Conservation (phyloP, 2,797 vertebrate genomes). For the Gobionotothen gibberifrons region DNA sequence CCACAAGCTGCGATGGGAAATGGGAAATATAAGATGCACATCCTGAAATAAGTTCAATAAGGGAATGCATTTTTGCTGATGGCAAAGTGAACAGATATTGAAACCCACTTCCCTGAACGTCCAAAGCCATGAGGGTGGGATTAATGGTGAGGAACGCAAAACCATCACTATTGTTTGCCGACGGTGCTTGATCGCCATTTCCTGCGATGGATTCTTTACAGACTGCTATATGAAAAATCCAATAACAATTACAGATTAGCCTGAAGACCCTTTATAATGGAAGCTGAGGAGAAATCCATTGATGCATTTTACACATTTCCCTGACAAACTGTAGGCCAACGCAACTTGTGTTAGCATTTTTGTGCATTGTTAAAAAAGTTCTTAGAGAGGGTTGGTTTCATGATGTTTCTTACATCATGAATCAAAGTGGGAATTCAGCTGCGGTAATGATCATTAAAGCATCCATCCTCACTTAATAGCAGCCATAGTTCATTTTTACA, state of each 20-base stretch:
- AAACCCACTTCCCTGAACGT: constrained; percentile 26
- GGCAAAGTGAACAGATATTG: constrained; percentile 35
- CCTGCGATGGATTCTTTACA: constrained; percentile 4
- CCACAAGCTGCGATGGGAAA: constrained; percentile 1
- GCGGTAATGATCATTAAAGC: constrained; percentile 6
- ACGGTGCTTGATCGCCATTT: constrained; percentile 15
- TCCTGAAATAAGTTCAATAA: constrained; percentile 35
- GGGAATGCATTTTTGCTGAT: constrained; percentile 21
- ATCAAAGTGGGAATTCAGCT: neutral
- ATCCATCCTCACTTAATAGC: constrained; percentile 28
- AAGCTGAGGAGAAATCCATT: constrained; percentile 5
- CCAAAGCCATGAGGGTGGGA: constrained; percentile 8
- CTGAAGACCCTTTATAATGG: constrained; percentile 7
- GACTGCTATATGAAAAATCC: neutral
- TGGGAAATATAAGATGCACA: constrained; percentile 16
- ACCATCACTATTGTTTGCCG: constrained; percentile 25
- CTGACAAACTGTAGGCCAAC: neutral
- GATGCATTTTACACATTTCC: neutral
- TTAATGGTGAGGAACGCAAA: constrained; percentile 42
- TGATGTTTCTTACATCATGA: neutral
- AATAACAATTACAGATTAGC: constrained; percentile 6
- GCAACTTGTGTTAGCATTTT: neutral
- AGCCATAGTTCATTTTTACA: constrained; percentile 1
- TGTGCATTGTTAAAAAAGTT: neutral
- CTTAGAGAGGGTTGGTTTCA: neutral